Percentiles rank a stretch among this genome's conserved stretches.
Evolutionary conservation across 2,888 invertebrate genomes (phyloP).

Genomic region (Lasioglossum morio): DNA sequence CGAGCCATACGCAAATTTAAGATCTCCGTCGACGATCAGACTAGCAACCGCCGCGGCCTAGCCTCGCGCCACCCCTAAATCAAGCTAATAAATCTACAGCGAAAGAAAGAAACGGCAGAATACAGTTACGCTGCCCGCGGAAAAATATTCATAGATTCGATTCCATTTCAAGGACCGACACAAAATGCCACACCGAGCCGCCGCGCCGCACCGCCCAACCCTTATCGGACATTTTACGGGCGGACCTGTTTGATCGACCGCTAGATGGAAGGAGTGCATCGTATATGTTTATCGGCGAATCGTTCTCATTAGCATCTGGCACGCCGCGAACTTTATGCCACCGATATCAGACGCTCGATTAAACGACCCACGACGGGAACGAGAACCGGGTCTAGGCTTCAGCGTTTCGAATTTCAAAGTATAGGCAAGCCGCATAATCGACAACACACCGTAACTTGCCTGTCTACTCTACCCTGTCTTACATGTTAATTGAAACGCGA

Average conservation of each 20-base stretch:
- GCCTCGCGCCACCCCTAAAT: constrained; percentile 38
- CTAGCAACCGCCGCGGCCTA: constrained; percentile 30
- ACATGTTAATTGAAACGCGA: not conserved
- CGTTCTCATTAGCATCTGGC: constrained; percentile 1
- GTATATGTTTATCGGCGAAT: not conserved
- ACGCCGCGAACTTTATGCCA: not conserved
- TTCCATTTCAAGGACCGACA: constrained; percentile 29
- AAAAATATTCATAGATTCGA: constrained; percentile 49
- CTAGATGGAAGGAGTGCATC: not conserved
- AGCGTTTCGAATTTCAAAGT: not conserved
- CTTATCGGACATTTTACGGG: not conserved
- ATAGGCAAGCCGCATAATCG: not conserved
- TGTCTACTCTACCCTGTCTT: not conserved
- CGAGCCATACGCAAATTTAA: constrained; percentile 66
- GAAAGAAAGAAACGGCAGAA: constrained; percentile 13
- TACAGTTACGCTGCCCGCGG: constrained; percentile 29
- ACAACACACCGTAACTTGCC: not conserved
- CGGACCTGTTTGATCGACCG: not conserved
- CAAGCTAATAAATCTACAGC: constrained; percentile 54
- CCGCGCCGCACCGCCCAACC: not conserved
- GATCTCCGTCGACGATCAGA: constrained; percentile 46
- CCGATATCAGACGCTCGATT: not conserved
- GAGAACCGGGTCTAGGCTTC: not conserved
- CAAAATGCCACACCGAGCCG: not conserved
- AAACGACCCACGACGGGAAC: not conserved